A percentile compares a stretch with the other conserved stretches of the same genome.
Evolutionary conservation across 2,113 vertebrate genomes (phyloP).

Genomic region (Microcebus lehilahytsara): DNA sequence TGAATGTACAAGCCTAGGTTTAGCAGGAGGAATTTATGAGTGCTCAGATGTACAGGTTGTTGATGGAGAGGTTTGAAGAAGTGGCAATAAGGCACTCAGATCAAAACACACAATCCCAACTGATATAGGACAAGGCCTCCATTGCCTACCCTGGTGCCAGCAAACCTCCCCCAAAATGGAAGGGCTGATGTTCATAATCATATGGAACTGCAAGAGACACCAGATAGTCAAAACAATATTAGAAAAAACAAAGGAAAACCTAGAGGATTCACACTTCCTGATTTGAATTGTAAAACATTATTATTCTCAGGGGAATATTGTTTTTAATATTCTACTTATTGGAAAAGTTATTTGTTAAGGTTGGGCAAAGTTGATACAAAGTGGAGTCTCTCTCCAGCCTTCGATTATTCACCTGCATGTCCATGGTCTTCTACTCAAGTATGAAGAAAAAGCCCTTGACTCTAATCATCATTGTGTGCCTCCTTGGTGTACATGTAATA

Average conservation of each 20-base stretch:
- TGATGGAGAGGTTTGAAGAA: background rate
- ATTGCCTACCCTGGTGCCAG: background rate
- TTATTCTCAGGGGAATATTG: no score
- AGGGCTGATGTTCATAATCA: background rate
- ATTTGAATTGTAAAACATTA: background rate
- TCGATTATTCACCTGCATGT: no score
- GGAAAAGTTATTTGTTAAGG: no score
- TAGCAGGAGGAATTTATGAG: background rate
- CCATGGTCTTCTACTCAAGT: no score
- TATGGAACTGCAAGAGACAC: background rate
- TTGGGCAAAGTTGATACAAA: no score
- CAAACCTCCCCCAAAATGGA: background rate
- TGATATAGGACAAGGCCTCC: no score
- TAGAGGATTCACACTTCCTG: background rate
- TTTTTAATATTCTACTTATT: no score
- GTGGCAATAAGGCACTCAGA: background rate
- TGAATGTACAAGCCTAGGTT: background rate
- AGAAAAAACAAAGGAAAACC: background rate
- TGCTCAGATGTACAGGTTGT: background rate
- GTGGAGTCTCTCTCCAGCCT: no score
- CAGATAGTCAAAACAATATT: background rate
- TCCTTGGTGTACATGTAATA: no score
- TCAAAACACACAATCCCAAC: background rate
- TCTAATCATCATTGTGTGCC: no score
- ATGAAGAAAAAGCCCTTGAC: no score